Conservation (phyloP, 2,113 vertebrate genomes). For the Hemichromis elongatus region DNA sequence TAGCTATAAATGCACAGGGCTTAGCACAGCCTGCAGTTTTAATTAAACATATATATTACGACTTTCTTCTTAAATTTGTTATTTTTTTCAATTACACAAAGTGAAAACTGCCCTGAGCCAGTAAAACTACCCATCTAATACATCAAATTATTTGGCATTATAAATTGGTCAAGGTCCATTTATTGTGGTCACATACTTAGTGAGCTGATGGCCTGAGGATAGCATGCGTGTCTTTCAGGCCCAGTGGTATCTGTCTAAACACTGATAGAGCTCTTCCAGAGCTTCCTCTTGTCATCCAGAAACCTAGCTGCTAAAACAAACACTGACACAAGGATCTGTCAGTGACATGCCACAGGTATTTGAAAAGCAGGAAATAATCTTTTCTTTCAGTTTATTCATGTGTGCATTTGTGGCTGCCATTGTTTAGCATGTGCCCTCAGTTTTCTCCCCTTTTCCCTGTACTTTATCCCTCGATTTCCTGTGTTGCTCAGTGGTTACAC, state of each 20-base stretch:
- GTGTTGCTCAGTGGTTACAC: not conserved
- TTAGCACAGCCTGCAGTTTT: not conserved
- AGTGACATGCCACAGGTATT: constrained; percentile 44
- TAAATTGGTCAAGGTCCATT: not conserved
- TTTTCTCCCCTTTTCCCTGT: not conserved
- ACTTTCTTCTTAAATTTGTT: not conserved
- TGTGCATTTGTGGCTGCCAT: not conserved
- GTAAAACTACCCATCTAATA: not conserved
- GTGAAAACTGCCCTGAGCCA: not conserved
- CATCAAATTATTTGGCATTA: not conserved
- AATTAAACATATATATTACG: not conserved
- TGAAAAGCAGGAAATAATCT: constrained; percentile 56
- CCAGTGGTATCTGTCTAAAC: constrained; percentile 70
- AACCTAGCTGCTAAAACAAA: constrained; percentile 67
- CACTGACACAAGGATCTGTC: constrained; percentile 61
- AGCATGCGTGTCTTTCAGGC: constrained; percentile 25
- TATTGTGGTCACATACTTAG: not conserved
- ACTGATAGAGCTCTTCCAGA: constrained; percentile 63
- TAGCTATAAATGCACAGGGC: not conserved
- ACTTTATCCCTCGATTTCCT: not conserved
- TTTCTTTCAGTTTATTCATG: not conserved
- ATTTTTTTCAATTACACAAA: not conserved
- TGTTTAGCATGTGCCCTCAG: not conserved
- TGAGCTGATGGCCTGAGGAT: not conserved
- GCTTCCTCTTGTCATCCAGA: constrained; percentile 60